Evolutionary conservation across 2,797 vertebrate genomes (phyloP), one percentile per base, ranked within the genome.

Genomic region (Pampus argenteus): DNA sequence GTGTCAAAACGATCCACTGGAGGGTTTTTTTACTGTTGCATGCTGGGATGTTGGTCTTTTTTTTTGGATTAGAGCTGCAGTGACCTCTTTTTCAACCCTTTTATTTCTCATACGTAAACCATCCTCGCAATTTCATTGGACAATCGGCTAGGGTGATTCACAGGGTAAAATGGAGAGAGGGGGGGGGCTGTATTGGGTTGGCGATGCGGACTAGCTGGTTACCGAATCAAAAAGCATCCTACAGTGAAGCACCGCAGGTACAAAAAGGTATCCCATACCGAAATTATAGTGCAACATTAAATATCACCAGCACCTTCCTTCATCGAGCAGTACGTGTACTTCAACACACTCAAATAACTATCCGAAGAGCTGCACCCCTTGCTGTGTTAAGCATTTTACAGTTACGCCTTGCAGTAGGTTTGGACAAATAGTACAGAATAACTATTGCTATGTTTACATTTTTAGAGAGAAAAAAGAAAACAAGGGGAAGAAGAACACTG

Each of bases 21-120:
- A 71, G 72, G 71, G 40, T 71, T 76, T 56, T 54, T 70, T 83
- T 56, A n/a, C 82, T 51, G 73, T 80, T 88, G 88, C 81, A 85
- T 91, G 81, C 82, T 87, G 89, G 82, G 84, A 81, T 51, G 14
- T 73, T 57, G 40, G 38, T 69, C 83, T 71, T 78, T 82, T 79
- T 80, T 78, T 79, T 78, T 31, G 62, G 86, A 91, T 91, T 85
- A 89, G 71, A 78, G 87, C 81, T 58, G 85, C 85, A 66, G 65
- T 95, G 94, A 94, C 94, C 94, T 94, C 86, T 93, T 93, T 94
- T 88, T 95, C 91, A 95, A 94, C 94, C 87, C 92, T 88, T 88
- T 82, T 79, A 84, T 88, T 91, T 92, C 88, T 92, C 76, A 89
- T 91, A 91, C 89, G 84, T 85, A 91, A 91, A 71, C 50, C 58